Base-by-base conservation (phyloP, 1,140 invertebrate species). In the Zaprionus capensis region DNA sequence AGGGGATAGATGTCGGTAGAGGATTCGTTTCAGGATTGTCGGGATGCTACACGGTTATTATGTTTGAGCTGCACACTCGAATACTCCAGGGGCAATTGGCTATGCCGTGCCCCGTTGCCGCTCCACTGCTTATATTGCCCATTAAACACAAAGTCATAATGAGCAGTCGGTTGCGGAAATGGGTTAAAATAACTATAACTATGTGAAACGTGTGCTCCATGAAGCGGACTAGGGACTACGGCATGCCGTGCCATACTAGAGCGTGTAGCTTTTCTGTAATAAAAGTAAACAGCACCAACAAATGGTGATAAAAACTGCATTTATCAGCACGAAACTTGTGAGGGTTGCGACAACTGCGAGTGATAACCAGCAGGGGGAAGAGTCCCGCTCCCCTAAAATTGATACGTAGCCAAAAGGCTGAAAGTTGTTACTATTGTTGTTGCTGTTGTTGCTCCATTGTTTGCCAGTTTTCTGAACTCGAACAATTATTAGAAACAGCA, bases 131-230 rank as follows among this genome's bases (percentile, higher is more conserved):
- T 88, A 46, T 77, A 90, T 88, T 88, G 78, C 71, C 84, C 84
- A 88, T 88, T 88, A 88, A 84, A 84, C 84, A 87, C 75, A 81
- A 87, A 88, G 84, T 88, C 84, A 90, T 90, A 88, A 88, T 90
- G 84, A 88, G 84, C 85, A 85, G 85, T 78, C 78, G 84, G 81
- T 67, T 64, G 71, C 70, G 66, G 84, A 88, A 87, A 90, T 90
- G 85, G 84, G 81, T 84, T 90, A 90, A 84, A 90, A 84, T 82
- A 90, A 84, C 78, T 76, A 84, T 81, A 81, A 73, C 81, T 73
- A 71, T 70, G 76, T 65, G 55, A 72, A 66, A 66, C 71, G 71
- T 75, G 72, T 57, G 36, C 28, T 6, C 17, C 15, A 24, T 4
- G 14, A 1, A 55, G 24, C 14, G 51, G 4, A 56, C 12, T 6